Conservation (phyloP, 2,797 vertebrate genomes). For the Sebastes trivittatus region DNA sequence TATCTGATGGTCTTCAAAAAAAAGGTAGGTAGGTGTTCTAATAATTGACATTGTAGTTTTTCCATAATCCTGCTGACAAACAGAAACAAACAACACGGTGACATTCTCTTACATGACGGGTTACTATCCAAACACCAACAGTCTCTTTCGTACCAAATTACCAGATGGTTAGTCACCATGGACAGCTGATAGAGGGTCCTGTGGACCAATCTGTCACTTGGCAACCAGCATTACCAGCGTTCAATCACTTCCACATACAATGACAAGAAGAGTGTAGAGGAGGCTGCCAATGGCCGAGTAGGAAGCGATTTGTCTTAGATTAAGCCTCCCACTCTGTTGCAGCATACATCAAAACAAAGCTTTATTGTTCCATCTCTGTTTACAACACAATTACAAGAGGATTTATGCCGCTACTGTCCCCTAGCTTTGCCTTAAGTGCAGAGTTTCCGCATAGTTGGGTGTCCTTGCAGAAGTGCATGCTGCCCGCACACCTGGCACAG, state of each 20-base stretch:
- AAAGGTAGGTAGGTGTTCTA: not conserved
- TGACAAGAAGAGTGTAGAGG: not conserved
- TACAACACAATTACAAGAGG: slow-evolving; percentile 62
- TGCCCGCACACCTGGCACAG: slow-evolving; percentile 76
- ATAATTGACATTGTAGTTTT: not conserved
- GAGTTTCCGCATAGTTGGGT: slow-evolving; percentile 45
- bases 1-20: not conserved
- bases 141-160: slow-evolving; percentile 41
- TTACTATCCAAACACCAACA: slow-evolving; percentile 2
- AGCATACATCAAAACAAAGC: slow-evolving; percentile 56
- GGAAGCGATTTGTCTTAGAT: slow-evolving; percentile 20
- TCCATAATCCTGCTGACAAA: not conserved
- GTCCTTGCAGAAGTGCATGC: slow-evolving; percentile 69
- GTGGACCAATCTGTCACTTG: slow-evolving; percentile 40
- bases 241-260: slow-evolving; percentile 25
- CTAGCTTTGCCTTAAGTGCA: slow-evolving; percentile 53
- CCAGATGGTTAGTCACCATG: slow-evolving; percentile 49
- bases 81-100: not conserved
- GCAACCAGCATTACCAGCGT: slow-evolving; percentile 10
- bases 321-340: slow-evolving; percentile 21
- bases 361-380: slow-evolving; percentile 62
- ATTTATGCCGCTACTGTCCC: slow-evolving; percentile 56
- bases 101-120: not conserved
- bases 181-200: slow-evolving; percentile 19
- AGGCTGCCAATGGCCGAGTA: not conserved